Conservation (phyloP, 2,113 vertebrate genomes). For the Carassius carassius region DNA sequence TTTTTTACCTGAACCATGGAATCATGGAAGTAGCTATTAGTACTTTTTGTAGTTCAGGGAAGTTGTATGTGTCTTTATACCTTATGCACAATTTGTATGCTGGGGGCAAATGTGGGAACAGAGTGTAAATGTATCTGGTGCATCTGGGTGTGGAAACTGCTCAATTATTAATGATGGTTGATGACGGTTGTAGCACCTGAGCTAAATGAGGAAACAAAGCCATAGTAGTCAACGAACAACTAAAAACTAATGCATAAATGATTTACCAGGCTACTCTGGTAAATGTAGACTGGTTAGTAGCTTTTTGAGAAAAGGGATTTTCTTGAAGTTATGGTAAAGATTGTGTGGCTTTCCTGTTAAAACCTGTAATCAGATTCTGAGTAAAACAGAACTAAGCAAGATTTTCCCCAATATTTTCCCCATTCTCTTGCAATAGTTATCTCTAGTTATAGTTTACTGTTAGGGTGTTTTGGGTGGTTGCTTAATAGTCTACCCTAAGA, state of each 20-base stretch:
- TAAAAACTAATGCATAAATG: no score
- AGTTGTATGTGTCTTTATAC: not conserved
- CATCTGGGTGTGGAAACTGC: slow-evolving; percentile 61
- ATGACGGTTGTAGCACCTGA: no score
- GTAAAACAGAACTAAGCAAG: not conserved
- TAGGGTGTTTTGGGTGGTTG: not conserved
- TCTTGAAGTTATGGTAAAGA: not conserved
- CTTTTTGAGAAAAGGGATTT: not conserved
- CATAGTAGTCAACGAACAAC: no score
- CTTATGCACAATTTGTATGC: not conserved
- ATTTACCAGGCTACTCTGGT: no score
- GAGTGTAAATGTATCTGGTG: slow-evolving; percentile 5
- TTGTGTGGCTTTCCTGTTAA: not conserved
- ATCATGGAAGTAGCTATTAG: not conserved
- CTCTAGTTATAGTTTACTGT: no score
- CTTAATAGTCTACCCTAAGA: not conserved
- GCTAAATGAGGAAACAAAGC: no score
- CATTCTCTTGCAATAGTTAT: not conserved
- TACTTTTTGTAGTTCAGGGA: not conserved
- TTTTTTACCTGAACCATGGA: not conserved
- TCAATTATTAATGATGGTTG: slow-evolving; percentile 47
- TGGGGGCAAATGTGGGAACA: slow-evolving; percentile 45
- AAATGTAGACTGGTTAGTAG: no score
- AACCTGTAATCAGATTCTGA: not conserved
- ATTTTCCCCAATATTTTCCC: not conserved